Evolutionary conservation across 2,797 vertebrate genomes (phyloP).

Genomic region (Premnoplex brunnescens): DNA sequence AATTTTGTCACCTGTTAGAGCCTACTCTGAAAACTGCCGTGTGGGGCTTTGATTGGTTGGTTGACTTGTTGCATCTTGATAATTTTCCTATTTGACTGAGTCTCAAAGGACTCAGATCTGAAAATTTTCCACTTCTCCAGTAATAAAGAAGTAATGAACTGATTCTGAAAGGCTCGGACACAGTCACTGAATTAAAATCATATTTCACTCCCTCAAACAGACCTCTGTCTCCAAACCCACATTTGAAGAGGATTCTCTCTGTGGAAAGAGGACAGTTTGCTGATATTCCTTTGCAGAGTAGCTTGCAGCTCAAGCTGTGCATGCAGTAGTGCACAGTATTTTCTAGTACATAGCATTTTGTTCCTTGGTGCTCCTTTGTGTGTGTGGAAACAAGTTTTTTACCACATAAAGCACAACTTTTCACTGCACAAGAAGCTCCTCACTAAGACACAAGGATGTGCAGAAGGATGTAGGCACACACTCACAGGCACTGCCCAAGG

Average conservation of each 20-base stretch:
- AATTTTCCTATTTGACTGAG: not conserved
- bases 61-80: not conserved
- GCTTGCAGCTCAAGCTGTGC: not conserved
- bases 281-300: not conserved
- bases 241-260: not conserved
- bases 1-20: not conserved
- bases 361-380: not conserved
- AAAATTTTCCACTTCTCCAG: not conserved
- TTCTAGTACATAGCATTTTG: not conserved
- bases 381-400: not conserved
- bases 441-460: not conserved
- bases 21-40: not conserved
- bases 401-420: not conserved
- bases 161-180: not conserved
- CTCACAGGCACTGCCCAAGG: not conserved
- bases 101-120: not conserved
- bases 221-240: not conserved
- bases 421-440: not conserved
- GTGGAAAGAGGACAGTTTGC: not conserved
- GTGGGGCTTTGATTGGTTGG: not conserved
- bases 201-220: not conserved
- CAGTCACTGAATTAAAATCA: not conserved
- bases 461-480: accelerated
- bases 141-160: constrained; percentile 6
- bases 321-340: not conserved